Conservation (phyloP, 2,113 vertebrate species). For the Apteryx owenii region DNA sequence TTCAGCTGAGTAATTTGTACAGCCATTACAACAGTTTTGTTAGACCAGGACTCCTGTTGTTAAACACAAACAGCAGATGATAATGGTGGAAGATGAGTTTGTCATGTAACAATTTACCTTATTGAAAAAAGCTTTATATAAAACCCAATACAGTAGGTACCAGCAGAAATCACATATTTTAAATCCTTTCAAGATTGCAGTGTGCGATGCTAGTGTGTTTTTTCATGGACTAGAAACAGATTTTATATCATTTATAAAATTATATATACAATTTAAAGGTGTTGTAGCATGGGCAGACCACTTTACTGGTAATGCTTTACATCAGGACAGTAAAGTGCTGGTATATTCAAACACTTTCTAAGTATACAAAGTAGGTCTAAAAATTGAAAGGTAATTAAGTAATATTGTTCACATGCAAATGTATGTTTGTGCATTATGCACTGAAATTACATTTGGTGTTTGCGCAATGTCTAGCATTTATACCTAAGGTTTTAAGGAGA, state of each 20-base stretch:
- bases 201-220: constrained; percentile 59
- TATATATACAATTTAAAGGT: constrained; percentile 85
- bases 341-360: constrained; percentile 73
- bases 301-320: constrained; percentile 75
- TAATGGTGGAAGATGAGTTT: constrained; percentile 90
- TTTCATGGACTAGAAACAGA: constrained; percentile 74
- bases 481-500: constrained; percentile 57
- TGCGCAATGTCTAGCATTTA: constrained; percentile 60
- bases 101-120: constrained; percentile 93
- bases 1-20: constrained; percentile 92
- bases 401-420: constrained; percentile 78
- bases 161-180: constrained; percentile 86
- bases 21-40: constrained; percentile 91
- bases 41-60: constrained; percentile 89
- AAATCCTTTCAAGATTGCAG: constrained; percentile 85
- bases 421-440: constrained; percentile 49
- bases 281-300: constrained; percentile 72
- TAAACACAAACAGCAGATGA: constrained; percentile 92
- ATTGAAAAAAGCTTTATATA: constrained; percentile 88
- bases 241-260: constrained; percentile 88
- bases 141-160: constrained; percentile 84
- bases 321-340: constrained; percentile 71
- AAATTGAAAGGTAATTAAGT: constrained; percentile 79
- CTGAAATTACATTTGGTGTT: constrained; percentile 64
- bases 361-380: constrained; percentile 72